Evolutionary conservation across 2,113 vertebrate genomes (phyloP).

Genomic region (Grantiella picta): DNA sequence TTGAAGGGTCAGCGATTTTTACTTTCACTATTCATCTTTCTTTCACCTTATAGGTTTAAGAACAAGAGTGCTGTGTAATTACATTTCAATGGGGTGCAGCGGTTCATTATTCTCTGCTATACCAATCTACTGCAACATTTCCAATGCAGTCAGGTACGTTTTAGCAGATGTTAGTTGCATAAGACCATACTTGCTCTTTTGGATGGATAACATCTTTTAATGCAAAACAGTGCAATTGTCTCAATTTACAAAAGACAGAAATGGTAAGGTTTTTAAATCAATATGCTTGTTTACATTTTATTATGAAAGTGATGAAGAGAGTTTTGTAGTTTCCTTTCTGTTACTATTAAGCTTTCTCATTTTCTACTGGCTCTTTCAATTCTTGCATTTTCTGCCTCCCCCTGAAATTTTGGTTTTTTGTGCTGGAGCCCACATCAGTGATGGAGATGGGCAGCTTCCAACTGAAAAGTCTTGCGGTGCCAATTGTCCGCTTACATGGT

Average conservation of each 20-base stretch:
- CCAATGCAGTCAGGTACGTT: slow-evolving; percentile 88
- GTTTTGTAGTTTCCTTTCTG: not conserved
- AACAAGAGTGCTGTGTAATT: slow-evolving; percentile 98
- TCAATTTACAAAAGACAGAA: slow-evolving; percentile 71
- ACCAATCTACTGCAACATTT: slow-evolving; percentile 89
- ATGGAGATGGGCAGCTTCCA: slow-evolving; percentile 68
- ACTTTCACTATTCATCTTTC: slow-evolving; percentile 98
- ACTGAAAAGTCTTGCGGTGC: slow-evolving; percentile 41
- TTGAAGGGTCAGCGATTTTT: slow-evolving; percentile 98
- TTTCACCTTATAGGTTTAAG: slow-evolving; percentile 90
- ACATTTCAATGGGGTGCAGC: slow-evolving; percentile 94
- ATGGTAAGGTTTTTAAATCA: slow-evolving; percentile 50
- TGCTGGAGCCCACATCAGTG: slow-evolving; percentile 48
- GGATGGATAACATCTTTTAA: slow-evolving; percentile 70
- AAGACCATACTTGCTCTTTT: slow-evolving; percentile 71
- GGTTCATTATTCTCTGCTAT: slow-evolving; percentile 93
- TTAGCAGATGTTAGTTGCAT: slow-evolving; percentile 74
- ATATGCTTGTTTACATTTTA: slow-evolving; percentile 62
- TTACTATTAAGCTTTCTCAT: not conserved
- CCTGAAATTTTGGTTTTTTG: slow-evolving; percentile 35
- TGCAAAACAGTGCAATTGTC: slow-evolving; percentile 69
- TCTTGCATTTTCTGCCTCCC: not conserved
- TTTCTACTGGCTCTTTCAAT: not conserved
- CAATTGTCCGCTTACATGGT: not conserved
- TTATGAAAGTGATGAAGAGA: slow-evolving; percentile 33